Base-by-base conservation (phyloP, 2,797 vertebrate genomes). In the Chaetophractus vellerosus region DNA sequence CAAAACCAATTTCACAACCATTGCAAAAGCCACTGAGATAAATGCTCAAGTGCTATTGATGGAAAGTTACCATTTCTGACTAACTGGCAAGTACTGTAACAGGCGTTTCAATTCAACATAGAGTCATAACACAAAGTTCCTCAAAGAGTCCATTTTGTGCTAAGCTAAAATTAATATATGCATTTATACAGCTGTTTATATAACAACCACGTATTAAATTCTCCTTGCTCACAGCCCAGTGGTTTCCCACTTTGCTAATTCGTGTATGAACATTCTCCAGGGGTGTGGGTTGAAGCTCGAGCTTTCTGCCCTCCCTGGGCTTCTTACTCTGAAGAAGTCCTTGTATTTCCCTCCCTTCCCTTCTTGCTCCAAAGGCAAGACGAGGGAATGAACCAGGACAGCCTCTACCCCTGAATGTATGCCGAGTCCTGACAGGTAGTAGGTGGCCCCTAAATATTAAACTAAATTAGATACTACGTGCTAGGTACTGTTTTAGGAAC, bases 61-160 rank as follows among this genome's bases (percentile, higher is more conserved):
- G 80, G 92, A 82, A 85, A 91, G 68, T 57, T 41, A 52, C 26
- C 45, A 10, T 41, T 87, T 66, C 64, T 95, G 95, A 52, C 57
- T 38, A 24, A 76, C 9, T 2, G 21, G 66, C 68, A 97, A 83
- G 69, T 6, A 24, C 68, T 55, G 45, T 31, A 55, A 69, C 24
- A 9, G 7, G 78, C 92, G 31, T 79, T 52, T 93, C 57, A 52
- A 10, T 50, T 76, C 78, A 76, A 66, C 83, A 78, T 57, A 72
- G 45, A 68, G 31, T 31, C 5, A 15, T 7, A 48, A 78, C 55
- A 11, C 8, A 3, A 48, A 91, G 59, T 79, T 88, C 78, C 78
- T 74, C 10, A 88, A 52, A 95, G 66, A 89, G 85, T 72, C 57
- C 50, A 55, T 81, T 92, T 74, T 81, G 69, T 33, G 36, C 71